Conservation (phyloP, 2,113 vertebrate species). For the Syngnathus scovelli region DNA sequence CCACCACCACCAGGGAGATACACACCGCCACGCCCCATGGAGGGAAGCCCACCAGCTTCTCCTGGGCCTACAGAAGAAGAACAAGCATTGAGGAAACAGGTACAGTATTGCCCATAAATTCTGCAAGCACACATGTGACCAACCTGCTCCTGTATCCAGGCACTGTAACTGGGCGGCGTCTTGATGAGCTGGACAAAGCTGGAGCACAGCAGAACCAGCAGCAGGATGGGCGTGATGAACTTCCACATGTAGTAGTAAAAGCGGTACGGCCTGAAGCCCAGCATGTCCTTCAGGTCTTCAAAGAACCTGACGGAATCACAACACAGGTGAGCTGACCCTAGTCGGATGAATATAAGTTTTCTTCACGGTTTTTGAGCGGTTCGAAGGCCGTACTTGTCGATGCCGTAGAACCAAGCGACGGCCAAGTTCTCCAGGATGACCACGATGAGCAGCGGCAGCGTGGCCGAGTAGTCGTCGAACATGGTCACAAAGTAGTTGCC, state of each 20-base stretch:
- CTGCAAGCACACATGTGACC: slow-evolving; percentile 12
- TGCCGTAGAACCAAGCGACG: slow-evolving; percentile 87
- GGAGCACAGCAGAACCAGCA: slow-evolving; percentile 77
- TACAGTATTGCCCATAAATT: too few relatives aligned
- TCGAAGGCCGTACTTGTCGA: slow-evolving; percentile 81
- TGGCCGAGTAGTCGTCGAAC: slow-evolving; percentile 98
- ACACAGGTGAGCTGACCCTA: not conserved
- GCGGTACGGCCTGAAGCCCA: slow-evolving; percentile 85
- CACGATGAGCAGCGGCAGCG: slow-evolving; percentile 88
- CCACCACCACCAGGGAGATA: slow-evolving; percentile 79
- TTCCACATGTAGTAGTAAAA: slow-evolving; percentile 99
- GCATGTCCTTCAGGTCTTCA: slow-evolving; percentile 94
- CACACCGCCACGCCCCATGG: slow-evolving; percentile 83
- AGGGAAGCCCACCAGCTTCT: slow-evolving; percentile 80
- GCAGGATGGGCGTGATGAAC: slow-evolving; percentile 85
- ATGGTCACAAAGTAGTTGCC: slow-evolving; percentile 97
- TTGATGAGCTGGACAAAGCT: slow-evolving; percentile 85
- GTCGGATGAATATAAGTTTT: not conserved
- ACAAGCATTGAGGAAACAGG: not conserved
- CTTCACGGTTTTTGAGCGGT: not conserved
- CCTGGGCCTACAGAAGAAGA: slow-evolving; percentile 69
- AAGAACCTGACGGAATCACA: slow-evolving; percentile 76
- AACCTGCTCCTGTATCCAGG: slow-evolving; percentile 91
- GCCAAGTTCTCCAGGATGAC: slow-evolving; percentile 92
- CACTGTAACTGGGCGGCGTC: slow-evolving; percentile 87